These are phyloP conservation scores for Eustalomyia histrio DNA, from an alignment of 2,888 invertebrate species.

Conservation along the genomic window DNA sequence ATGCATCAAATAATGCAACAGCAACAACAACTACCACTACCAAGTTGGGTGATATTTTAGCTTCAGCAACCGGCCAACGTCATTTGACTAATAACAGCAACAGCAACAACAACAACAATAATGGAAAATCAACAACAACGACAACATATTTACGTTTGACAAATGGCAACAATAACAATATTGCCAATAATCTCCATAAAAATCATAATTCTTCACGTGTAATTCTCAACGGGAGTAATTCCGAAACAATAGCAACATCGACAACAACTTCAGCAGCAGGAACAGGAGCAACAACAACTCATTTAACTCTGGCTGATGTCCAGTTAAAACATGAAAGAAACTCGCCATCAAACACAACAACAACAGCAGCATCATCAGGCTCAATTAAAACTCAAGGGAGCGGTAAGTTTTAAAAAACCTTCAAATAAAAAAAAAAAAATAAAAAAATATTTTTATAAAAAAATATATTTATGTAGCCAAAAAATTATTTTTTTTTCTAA, in stretches of 20 bases:
- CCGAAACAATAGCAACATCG: constrained; percentile 63
- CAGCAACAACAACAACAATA: constrained; percentile 7
- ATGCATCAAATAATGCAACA: constrained; percentile 47
- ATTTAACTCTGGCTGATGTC: constrained; percentile 72
- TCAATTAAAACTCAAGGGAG: constrained; percentile 78
- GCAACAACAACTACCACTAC: constrained; percentile 52
- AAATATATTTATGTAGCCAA: constrained; percentile 35
- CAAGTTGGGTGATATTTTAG: constrained; percentile 65
- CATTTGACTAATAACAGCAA: constrained; percentile 31
- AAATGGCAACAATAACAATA: constrained; percentile 60
- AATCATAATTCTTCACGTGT: constrained; percentile 65
- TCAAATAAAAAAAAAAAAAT: constrained; percentile 17
- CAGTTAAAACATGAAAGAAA: constrained; percentile 72
- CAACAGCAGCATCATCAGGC: constrained; percentile 67
- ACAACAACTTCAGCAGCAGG: constrained; percentile 68
- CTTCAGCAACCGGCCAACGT: constrained; percentile 62
- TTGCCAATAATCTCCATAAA: constrained; percentile 64
- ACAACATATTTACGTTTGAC: constrained; percentile 73
- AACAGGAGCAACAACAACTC: constrained; percentile 64
- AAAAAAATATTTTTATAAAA: constrained; percentile 30
- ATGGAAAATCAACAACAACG: constrained; percentile 67
- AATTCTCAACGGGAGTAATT: constrained; percentile 57
- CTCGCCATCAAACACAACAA: constrained; percentile 68
- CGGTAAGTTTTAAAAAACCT: constrained; percentile 76
- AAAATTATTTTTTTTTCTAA: constrained; percentile 18